Percentiles rank a stretch among this genome's conserved stretches.
Evolutionary conservation across 2,113 vertebrate genomes (phyloP).

Genomic region (Amblyornis subalaris): DNA sequence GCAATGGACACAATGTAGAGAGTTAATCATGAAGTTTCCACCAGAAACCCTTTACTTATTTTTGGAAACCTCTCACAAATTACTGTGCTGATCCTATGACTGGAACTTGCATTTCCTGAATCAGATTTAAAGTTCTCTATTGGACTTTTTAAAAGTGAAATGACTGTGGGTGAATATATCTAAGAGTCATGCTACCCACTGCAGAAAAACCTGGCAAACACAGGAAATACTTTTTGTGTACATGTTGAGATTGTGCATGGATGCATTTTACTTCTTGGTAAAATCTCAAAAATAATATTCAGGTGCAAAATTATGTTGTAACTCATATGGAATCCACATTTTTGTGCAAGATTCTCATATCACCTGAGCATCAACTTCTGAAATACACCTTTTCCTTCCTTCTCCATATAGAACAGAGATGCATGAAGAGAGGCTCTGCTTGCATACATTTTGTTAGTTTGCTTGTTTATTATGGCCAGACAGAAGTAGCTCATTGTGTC

Average conservation of each 20-base stretch:
- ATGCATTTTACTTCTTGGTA: background rate
- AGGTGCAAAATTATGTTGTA: background rate
- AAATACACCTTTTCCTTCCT: background rate
- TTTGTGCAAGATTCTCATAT: background rate
- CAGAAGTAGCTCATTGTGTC: background rate
- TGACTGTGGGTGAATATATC: background rate
- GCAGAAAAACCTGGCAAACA: background rate
- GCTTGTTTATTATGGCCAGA: background rate
- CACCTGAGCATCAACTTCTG: background rate
- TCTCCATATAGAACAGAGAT: background rate
- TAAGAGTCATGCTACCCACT: background rate
- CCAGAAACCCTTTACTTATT: background rate
- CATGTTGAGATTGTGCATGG: background rate
- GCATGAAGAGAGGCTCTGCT: background rate
- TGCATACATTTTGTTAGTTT: background rate
- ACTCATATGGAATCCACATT: background rate
- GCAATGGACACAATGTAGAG: background rate
- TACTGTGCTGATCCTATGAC: background rate
- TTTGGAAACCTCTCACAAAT: background rate
- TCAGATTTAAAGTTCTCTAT: background rate
- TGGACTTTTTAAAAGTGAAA: background rate
- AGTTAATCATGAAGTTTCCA: background rate
- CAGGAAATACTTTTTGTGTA: accelerated
- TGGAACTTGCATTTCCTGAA: background rate
- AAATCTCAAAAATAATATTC: background rate